phyloP scores from a whole-genome alignment of 2,113 vertebrate genomes.

The Pelecanus crispus region DNA sequence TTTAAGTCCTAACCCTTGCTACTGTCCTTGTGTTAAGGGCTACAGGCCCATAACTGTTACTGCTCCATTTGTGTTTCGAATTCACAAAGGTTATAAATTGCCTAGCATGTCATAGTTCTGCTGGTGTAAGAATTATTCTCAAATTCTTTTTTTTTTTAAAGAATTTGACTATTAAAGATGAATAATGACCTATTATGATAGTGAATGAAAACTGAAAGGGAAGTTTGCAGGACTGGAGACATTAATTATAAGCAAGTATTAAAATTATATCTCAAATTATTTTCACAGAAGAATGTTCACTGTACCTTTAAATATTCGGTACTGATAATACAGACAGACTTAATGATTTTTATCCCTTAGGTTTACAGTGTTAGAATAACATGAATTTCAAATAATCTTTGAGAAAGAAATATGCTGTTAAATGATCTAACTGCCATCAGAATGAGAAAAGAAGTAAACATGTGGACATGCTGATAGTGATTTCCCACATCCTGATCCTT shows the following conservation, averaged over 20 bases:
- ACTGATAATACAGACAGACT: not conserved
- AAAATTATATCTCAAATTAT: not conserved
- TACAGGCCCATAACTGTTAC: not conserved
- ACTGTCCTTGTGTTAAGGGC: not conserved
- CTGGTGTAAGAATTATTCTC: not conserved
- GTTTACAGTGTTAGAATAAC: slow-evolving; percentile 45
- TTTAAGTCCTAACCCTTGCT: not conserved
- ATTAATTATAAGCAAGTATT: not conserved
- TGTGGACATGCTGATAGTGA: slow-evolving; percentile 65
- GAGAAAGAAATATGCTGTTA: slow-evolving; percentile 33
- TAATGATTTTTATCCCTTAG: slow-evolving; percentile 13
- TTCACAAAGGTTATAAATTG: not conserved
- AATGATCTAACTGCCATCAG: slow-evolving; percentile 52
- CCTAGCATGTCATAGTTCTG: not conserved
- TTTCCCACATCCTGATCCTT: slow-evolving; percentile 52
- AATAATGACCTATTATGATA: not conserved
- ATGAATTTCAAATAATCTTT: slow-evolving; percentile 59
- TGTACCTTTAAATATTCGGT: slow-evolving; percentile 9
- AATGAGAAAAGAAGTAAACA: slow-evolving; percentile 58
- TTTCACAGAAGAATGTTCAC: not conserved
- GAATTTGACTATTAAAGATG: not conserved
- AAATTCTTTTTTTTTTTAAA: not conserved
- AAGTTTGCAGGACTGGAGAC: not conserved
- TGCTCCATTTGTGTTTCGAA: not conserved
- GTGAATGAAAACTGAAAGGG: not conserved